A percentile compares a stretch with the other conserved stretches of the same genome.
These are phyloP conservation scores for Silurus aristotelis DNA, from an alignment of 2,797 vertebrate species.

Conservation along the genomic window DNA sequence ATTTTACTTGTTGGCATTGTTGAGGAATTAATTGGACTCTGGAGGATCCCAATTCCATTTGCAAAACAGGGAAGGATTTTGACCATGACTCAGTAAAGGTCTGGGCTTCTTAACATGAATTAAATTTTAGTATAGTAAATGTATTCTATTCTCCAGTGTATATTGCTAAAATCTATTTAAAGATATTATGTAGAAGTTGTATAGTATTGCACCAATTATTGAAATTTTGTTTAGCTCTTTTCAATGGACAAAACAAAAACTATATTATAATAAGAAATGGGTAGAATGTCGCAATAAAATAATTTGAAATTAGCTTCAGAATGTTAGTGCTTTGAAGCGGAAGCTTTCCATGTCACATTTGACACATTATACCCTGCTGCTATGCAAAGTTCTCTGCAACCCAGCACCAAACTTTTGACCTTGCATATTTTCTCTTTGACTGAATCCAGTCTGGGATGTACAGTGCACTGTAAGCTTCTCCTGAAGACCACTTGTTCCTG, in stretches of 20 bases:
- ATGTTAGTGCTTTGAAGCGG: neutral
- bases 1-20: slow-evolving; percentile 56
- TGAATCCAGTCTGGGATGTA: slow-evolving; percentile 51
- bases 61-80: slow-evolving; percentile 1
- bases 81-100: neutral
- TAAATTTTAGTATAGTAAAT: neutral
- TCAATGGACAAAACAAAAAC: neutral
- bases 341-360: slow-evolving; percentile 5
- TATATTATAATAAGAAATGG: neutral
- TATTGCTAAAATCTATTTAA: neutral
- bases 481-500: slow-evolving; percentile 56
- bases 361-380: slow-evolving; percentile 13
- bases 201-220: neutral
- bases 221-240: neutral
- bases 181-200: neutral
- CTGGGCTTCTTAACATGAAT: slow-evolving; percentile 8
- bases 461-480: neutral
- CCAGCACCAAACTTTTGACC: slow-evolving; percentile 49
- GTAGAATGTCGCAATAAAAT: neutral
- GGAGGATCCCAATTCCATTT: slow-evolving; percentile 52
- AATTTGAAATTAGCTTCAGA: neutral
- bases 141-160: neutral
- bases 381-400: slow-evolving; percentile 16
- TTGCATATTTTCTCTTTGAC: slow-evolving; percentile 65
- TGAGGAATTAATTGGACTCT: slow-evolving; percentile 70